Evolutionary conservation across 30 jellyfish, hydroid and myxozoan species (phyloP).

Genomic region (Cassiopea xamachana): DNA sequence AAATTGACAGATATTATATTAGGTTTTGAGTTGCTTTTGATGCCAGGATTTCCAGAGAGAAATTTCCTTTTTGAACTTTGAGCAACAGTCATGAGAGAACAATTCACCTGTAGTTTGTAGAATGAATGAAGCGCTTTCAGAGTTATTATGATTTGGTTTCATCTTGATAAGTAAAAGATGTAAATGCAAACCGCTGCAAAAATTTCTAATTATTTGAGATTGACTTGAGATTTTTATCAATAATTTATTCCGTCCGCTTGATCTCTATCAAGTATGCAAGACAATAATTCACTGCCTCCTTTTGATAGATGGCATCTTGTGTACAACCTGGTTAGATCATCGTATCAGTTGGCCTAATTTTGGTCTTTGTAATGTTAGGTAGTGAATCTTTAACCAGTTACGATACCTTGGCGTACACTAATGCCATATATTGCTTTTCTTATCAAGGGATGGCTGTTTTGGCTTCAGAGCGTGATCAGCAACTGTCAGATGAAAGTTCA

Average conservation of each 20-base stretch:
- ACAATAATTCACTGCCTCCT: not conserved
- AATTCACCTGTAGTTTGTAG: not conserved
- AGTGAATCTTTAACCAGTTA: not conserved
- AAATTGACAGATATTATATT: too few relatives aligned
- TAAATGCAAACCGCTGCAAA: not conserved
- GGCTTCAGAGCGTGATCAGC: not conserved
- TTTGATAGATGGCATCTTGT: conserved; percentile 21
- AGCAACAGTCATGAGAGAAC: not conserved
- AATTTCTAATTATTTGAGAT: not conserved
- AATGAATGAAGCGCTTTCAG: not conserved
- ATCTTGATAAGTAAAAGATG: not conserved
- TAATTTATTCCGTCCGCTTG: not conserved
- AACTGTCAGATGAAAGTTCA: not conserved
- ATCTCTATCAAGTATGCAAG: not conserved
- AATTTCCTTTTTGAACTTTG: too few relatives aligned
- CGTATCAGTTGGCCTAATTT: conserved; percentile 28
- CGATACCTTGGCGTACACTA: not conserved
- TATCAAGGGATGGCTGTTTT: not conserved
- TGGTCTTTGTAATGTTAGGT: not conserved
- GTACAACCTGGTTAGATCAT: conserved; percentile 34
- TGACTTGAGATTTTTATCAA: not conserved
- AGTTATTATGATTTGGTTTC: not conserved
- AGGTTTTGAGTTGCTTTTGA: too few relatives aligned
- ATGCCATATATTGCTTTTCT: not conserved
- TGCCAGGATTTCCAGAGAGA: too few relatives aligned